Evolutionary conservation across 2,797 vertebrate genomes (phyloP).

Genomic region (Anguilla megastoma): DNA sequence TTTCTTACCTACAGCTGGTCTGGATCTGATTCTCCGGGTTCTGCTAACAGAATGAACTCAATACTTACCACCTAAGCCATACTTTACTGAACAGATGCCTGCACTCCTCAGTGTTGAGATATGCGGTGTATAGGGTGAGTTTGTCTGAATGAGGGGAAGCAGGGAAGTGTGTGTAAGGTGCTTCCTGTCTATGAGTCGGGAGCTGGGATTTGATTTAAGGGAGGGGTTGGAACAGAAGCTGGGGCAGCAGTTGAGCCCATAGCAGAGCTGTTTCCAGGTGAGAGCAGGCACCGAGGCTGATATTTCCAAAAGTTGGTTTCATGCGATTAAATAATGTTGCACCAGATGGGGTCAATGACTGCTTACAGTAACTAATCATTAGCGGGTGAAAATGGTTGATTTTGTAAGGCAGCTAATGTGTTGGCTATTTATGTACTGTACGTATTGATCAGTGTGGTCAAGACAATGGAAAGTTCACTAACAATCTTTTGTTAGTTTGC

Average conservation of each 20-base stretch:
- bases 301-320: too few species aligned
- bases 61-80: neutral
- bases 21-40: neutral
- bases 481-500: neutral
- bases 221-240: neutral
- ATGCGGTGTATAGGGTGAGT: neutral
- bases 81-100: neutral
- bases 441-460: neutral
- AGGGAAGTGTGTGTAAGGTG: neutral
- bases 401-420: too few species aligned
- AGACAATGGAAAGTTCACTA: neutral
- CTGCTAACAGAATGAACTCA: neutral
- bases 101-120: neutral
- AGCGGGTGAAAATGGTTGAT: too few species aligned
- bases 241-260: neutral
- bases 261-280: neutral
- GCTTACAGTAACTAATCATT: too few species aligned
- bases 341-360: too few species aligned
- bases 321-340: too few species aligned
- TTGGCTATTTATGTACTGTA: too few species aligned
- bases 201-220: neutral
- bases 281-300: neutral
- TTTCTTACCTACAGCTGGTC: neutral
- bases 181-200: neutral
- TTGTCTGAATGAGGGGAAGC: neutral